These are phyloP conservation scores for Orthosia cruda DNA, from an alignment of 2,888 invertebrate species.

Conservation along the genomic window DNA sequence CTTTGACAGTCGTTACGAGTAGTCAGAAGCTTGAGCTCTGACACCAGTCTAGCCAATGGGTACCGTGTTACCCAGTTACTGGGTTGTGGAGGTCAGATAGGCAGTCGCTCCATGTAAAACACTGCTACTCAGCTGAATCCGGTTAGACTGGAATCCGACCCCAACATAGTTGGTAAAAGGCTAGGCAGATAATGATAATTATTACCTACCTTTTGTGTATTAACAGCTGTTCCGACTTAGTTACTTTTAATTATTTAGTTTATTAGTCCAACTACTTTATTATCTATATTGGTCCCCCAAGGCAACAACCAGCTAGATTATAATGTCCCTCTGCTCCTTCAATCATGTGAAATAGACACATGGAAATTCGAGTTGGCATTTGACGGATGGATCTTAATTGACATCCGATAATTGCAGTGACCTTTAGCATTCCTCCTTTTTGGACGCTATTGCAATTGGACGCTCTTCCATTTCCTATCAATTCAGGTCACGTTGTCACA, in stretches of 20 bases:
- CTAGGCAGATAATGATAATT: too few species aligned
- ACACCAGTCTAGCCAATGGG: too few species aligned
- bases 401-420: slow-evolving; percentile 46
- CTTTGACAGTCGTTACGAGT: too few species aligned
- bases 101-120: too few species aligned
- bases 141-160: too few species aligned
- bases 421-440: slow-evolving; percentile 58
- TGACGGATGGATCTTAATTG: slow-evolving; percentile 39
- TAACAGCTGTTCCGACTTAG: slow-evolving; percentile 16
- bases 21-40: too few species aligned
- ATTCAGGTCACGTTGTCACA: slow-evolving; percentile 80
- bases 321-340: not conserved
- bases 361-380: slow-evolving; percentile 8
- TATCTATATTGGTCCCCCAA: not conserved
- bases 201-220: slow-evolving; percentile 28
- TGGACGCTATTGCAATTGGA: slow-evolving; percentile 61
- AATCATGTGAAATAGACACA: slow-evolving; percentile 2
- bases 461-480: slow-evolving; percentile 76
- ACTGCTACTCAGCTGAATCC: too few species aligned
- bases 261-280: slow-evolving; percentile 23
- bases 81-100: too few species aligned
- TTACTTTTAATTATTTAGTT: slow-evolving; percentile 7
- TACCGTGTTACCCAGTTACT: too few species aligned
- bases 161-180: too few species aligned
- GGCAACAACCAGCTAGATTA: not conserved